Base-by-base conservation (phyloP, 1,140 invertebrate genomes). In the Drosophila kanapiae region DNA sequence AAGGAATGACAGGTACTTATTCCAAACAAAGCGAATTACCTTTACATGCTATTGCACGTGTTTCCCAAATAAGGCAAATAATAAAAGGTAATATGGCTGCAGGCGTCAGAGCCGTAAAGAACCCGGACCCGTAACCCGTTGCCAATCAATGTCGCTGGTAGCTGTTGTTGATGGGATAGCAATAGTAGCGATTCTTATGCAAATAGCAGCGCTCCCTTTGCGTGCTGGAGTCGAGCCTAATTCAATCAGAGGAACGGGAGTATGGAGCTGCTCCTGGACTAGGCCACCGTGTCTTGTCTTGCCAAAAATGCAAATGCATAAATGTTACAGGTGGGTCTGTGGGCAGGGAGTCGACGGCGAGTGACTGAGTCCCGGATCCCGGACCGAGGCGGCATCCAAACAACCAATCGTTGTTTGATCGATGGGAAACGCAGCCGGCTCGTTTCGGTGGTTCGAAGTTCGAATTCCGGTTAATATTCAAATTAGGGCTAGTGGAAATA, bases 371-470 rank as follows among this genome's bases (percentile, higher is more conserved):
- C 61, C 58, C 7, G 59, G 49, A 37, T 86, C 78, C 69, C 48
- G 65, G 48, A 37, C 13, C 57, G 62, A 56, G 67, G 80, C 62
- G 76, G 76, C 65, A 64, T 48, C 63, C 56, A 56, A 57, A 67
- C 62, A 88, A 69, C 81, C 84, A 88, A 88, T 88, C 85, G 70
- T 80, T 88, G 84, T 88, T 88, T 88, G 84, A 69, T 88, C 84
- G 61, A 88, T 88, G 80, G 56, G n/a, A 37, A 72, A 64, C 53
- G 61, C 74, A 81, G 67, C 65, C 62, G 65, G 77, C 69, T 72
- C 40, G 56, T 48, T 59, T 74, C 11, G 45, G 48, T 48, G 40
- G 58, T 78, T 86, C 49, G 78, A 60, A 81, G 53, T 78, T 86
- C 51, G 78, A 67, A 82, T 49, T 63, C 83, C 64, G 76, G 83